Conservation (phyloP, 2,113 vertebrate genomes). For the Conger conger region DNA sequence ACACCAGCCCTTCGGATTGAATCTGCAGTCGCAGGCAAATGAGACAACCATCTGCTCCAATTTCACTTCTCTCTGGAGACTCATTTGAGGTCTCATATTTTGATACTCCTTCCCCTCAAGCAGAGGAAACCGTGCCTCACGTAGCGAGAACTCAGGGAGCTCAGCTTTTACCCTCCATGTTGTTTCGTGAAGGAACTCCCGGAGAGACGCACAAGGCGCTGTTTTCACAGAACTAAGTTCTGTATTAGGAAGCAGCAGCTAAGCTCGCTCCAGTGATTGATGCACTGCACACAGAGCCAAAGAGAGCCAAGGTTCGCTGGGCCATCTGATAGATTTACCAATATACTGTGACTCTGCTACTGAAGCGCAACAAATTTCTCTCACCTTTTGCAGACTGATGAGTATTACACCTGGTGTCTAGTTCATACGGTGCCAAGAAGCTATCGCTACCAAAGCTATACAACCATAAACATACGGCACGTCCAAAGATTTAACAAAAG, state of each 20-base stretch:
- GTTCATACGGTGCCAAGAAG: conserved; percentile 42
- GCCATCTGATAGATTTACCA: conserved; percentile 57
- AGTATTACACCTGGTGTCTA: conserved; percentile 44
- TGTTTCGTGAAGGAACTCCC: conserved; percentile 13
- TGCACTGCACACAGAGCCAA: conserved; percentile 45
- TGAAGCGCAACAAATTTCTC: conserved; percentile 41
- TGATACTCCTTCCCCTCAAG: not conserved
- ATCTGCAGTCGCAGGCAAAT: not conserved
- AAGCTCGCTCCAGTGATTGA: conserved; percentile 38
- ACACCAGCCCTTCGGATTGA: not conserved
- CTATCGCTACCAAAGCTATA: not conserved
- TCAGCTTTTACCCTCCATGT: conserved; percentile 21
- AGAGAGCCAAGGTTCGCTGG: conserved; percentile 36
- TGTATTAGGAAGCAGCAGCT: conserved; percentile 34
- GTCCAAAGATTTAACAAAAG: not conserved
- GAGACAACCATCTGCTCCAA: not conserved
- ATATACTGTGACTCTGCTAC: conserved; percentile 50
- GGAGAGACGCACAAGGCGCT: conserved; percentile 23
- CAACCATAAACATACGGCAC: not conserved
- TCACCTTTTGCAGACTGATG: conserved; percentile 44
- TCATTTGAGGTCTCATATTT: not conserved
- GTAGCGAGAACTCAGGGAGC: not conserved
- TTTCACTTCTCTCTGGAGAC: not conserved
- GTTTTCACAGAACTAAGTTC: conserved; percentile 37
- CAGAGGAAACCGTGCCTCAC: not conserved